Evolutionary conservation across 1,140 invertebrate genomes (phyloP), one percentile per base, ranked within the genome.

Genomic region (Yoshiicerus persimilis): DNA sequence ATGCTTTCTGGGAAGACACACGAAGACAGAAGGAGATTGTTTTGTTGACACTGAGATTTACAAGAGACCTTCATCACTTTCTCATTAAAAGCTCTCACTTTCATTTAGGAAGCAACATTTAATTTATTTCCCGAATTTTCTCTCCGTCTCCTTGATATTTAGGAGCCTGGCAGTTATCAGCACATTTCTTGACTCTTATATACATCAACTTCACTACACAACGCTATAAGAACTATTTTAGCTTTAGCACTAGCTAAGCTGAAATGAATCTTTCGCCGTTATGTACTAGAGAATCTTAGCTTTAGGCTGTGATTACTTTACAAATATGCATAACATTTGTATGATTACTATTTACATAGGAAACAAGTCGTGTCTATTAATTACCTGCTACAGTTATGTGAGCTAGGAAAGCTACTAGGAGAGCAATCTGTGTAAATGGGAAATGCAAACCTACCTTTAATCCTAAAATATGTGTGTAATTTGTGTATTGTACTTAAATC

Each of bases 41-140:
- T 80, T 80, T 80, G 30, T 36, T 80, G 75, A 80, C 75, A 80
- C 32, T n/a, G 75, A 36, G 75, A 80, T 80, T 80, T 80, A 80
- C 75, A 80, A 80, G 30, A 36, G 34, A 34, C 75, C 32, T 80
- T 80, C 32, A 80, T 80, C 75, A 80, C 75, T 80, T 80, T 80
- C 75, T 80, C 75, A 80, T 80, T 80, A 80, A 38, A 16, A 80
- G 32, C 32, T 80, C 75, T 80, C 75, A 38, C 75, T 80, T 80
- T 38, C 75, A 36, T 80, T 16, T 34, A 36, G 32, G 75, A 34
- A 36, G 32, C 75, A 36, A 34, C 32, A 36, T 80, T 80, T 80
- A 80, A 34, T 80, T 80, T 80, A 80, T 80, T 80, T 80, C 75
- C 30, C 8, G 75, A 80, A 80, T 80, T 80, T 80, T 32, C 32